Evolutionary conservation across 2,113 vertebrate species (phyloP).

Genomic region (Diglossa brunneiventris): DNA sequence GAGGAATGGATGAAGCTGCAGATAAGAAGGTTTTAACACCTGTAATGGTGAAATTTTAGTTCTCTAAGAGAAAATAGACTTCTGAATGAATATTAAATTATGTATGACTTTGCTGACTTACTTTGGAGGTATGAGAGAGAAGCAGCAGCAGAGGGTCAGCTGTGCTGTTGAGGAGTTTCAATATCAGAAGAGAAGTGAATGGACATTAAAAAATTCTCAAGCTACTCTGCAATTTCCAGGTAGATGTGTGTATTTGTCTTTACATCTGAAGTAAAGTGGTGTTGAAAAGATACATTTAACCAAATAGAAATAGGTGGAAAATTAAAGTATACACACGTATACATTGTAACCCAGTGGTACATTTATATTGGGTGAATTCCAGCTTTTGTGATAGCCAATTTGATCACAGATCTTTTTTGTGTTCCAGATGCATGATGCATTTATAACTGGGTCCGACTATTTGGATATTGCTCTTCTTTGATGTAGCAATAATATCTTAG

Average conservation of each 20-base stretch:
- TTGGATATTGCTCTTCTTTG: not conserved
- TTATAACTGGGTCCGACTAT: not conserved
- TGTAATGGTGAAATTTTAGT: not conserved
- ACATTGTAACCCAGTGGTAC: not conserved
- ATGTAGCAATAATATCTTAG: not conserved
- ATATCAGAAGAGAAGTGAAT: not conserved
- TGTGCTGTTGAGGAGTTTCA: not conserved
- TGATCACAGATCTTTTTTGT: not conserved
- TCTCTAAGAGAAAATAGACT: not conserved
- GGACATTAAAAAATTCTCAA: not conserved
- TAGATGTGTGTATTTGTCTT: not conserved
- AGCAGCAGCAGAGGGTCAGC: not conserved
- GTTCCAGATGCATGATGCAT: not conserved
- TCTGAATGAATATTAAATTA: not conserved
- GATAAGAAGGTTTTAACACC: not conserved
- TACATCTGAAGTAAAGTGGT: not conserved
- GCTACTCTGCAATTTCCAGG: not conserved
- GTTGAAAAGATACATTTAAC: not conserved
- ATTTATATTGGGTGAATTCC: not conserved
- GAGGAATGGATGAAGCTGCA: not conserved
- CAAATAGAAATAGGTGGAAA: not conserved
- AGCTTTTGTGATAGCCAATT: not conserved
- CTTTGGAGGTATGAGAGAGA: not conserved
- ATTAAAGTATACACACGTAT: not conserved
- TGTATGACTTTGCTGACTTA: not conserved